Percentiles rank a stretch among this genome's conserved stretches.
Evolutionary conservation across 2,888 invertebrate genomes (phyloP).

Genomic region (Opisthograptis luteolata): DNA sequence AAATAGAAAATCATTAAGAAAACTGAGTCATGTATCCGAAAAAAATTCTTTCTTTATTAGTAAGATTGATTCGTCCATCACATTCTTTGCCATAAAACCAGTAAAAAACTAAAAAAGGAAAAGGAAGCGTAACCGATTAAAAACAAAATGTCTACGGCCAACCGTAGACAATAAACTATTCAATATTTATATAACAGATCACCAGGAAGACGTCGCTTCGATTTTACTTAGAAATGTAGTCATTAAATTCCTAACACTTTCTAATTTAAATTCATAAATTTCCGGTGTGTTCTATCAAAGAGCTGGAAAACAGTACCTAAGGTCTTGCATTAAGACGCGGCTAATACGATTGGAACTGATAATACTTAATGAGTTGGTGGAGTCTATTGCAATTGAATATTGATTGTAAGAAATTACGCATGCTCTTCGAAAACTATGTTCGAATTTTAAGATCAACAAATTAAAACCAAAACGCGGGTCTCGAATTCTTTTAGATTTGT

Average conservation of each 20-base stretch:
- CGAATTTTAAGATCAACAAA: too few relatives aligned
- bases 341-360: too few relatives aligned
- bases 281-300: conserved; percentile 72
- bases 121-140: conserved; percentile 48
- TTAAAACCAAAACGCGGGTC: too few relatives aligned
- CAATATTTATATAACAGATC: conserved; percentile 69
- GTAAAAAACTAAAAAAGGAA: conserved; percentile 39
- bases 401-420: too few relatives aligned
- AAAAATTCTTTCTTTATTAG: too few relatives aligned
- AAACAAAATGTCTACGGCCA: conserved; percentile 53
- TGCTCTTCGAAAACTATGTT: too few relatives aligned
- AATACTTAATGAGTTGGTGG: too few relatives aligned
- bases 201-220: conserved; percentile 53
- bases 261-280: conserved; percentile 84
- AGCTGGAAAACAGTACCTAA: conserved; percentile 2
- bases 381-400: too few relatives aligned
- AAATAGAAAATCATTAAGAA: too few relatives aligned
- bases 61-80: not conserved
- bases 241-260: conserved; percentile 83
- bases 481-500: too few relatives aligned
- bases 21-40: too few relatives aligned
- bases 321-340: not conserved
- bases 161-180: conserved; percentile 64
- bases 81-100: conserved; percentile 17
- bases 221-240: conserved; percentile 41